These are phyloP conservation scores for Aplocera efformata DNA, from an alignment of 2,888 invertebrate genomes.

Conservation along the genomic window DNA sequence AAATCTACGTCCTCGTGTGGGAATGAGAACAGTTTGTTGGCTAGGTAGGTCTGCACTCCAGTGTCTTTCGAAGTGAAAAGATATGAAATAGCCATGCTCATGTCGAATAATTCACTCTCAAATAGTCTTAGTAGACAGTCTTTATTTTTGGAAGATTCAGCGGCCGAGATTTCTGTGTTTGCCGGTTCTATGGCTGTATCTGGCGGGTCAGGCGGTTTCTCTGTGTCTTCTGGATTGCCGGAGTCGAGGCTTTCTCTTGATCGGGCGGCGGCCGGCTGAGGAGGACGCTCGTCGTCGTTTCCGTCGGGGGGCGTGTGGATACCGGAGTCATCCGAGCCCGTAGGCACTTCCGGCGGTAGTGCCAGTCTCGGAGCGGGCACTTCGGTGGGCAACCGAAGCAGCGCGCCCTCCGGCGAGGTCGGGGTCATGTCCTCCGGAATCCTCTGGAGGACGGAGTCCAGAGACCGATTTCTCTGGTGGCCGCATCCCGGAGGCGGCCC, in stretches of 20 bases:
- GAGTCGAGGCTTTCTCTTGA: slow-evolving; percentile 89
- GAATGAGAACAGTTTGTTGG: slow-evolving; percentile 98
- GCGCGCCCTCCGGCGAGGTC: slow-evolving; percentile 68
- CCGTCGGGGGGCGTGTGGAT: slow-evolving; percentile 77
- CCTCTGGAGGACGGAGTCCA: slow-evolving; percentile 93
- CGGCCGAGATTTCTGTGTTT: slow-evolving; percentile 51
- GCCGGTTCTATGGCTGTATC: slow-evolving; percentile 50
- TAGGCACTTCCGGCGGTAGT: slow-evolving; percentile 68
- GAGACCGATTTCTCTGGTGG: slow-evolving; percentile 93
- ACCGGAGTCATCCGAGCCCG: slow-evolving; percentile 90
- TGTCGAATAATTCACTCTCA: slow-evolving; percentile 97
- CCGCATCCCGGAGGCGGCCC: slow-evolving; percentile 80
- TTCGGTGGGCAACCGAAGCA: slow-evolving; percentile 61
- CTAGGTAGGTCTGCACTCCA: slow-evolving; percentile 98
- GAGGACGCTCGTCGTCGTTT: slow-evolving; percentile 75
- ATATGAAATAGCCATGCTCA: slow-evolving; percentile 99
- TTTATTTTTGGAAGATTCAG: slow-evolving; percentile 75
- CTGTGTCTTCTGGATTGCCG: slow-evolving; percentile 82
- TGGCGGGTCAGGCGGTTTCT: slow-evolving; percentile 71
- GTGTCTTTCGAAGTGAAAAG: slow-evolving; percentile 98
- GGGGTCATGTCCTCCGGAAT: slow-evolving; percentile 91
- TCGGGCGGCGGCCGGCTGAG: slow-evolving; percentile 74
- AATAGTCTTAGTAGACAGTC: slow-evolving; percentile 92
- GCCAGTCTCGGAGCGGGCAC: slow-evolving; percentile 80
- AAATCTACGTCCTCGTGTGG: slow-evolving; percentile 96